A percentile compares a stretch with the other conserved stretches of the same genome.
These are phyloP conservation scores for Tupaia chinensis DNA, from an alignment of 2,113 vertebrate genomes.

Conservation along the genomic window DNA sequence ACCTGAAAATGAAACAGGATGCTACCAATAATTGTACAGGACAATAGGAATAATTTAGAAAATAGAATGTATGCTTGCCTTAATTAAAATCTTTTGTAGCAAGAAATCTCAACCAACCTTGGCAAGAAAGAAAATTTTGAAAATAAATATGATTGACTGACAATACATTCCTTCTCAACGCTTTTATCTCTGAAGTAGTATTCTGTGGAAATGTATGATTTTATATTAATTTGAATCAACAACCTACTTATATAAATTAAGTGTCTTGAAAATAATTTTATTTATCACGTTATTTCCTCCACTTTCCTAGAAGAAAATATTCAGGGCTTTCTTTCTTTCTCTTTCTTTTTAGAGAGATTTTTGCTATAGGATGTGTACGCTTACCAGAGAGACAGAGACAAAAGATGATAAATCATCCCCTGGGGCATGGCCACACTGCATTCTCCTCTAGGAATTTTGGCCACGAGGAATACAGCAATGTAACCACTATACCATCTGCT, in stretches of 20 bases:
- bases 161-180: not conserved
- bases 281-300: not conserved
- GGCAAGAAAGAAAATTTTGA: conserved; percentile 43
- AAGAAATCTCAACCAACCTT: conserved; percentile 13
- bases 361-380: too few relatives aligned
- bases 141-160: conserved; percentile 37
- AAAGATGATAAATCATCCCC: too few relatives aligned
- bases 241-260: not conserved
- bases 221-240: conserved; percentile 29
- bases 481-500: too few relatives aligned
- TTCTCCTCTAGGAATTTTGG: too few relatives aligned
- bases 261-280: not conserved
- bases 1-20: not conserved
- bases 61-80: not conserved
- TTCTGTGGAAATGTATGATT: conserved; percentile 37
- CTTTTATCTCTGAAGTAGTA: conserved; percentile 20
- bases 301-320: conserved; percentile 25
- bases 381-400: too few relatives aligned
- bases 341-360: too few relatives aligned
- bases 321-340: not conserved
- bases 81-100: conserved; percentile 40
- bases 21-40: not conserved
- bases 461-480: too few relatives aligned
- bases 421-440: too few relatives aligned
- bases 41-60: not conserved